These are phyloP conservation scores for Scaptomyza montana DNA, from an alignment of 1,140 invertebrate species.

Conservation along the genomic window DNA sequence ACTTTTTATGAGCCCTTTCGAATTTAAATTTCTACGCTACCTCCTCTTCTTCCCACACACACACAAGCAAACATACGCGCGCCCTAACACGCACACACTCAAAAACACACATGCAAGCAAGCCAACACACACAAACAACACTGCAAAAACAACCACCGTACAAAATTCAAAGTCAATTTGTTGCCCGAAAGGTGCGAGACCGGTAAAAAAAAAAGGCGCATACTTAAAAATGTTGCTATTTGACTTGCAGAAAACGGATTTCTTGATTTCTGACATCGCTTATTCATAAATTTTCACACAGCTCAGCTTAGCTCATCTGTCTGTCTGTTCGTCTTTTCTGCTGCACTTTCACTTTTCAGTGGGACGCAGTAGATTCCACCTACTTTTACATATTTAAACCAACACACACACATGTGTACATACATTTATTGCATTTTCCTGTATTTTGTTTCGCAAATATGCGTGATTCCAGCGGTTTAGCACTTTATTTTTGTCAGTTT, in stretches of 20 bases:
- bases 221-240: conserved; percentile 12
- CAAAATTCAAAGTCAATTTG: conserved; percentile 61
- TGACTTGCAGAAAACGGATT: conserved; percentile 26
- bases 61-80: neutral
- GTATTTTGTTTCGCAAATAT: conserved; percentile 23
- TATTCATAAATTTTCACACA: conserved; percentile 46
- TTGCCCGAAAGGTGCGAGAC: conserved; percentile 42
- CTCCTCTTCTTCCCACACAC: conserved; percentile 3
- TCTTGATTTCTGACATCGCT: conserved; percentile 8
- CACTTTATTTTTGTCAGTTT: conserved; percentile 1
- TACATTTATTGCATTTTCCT: conserved; percentile 61
- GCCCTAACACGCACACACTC: conserved; percentile 8
- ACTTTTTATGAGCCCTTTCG: conserved; percentile 35
- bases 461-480: conserved; percentile 17
- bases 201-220: conserved; percentile 49
- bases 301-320: conserved; percentile 19
- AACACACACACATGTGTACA: conserved; percentile 12
- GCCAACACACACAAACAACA: neutral
- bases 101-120: neutral
- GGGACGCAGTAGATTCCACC: conserved; percentile 69
- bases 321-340: conserved; percentile 20
- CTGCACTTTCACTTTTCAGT: conserved; percentile 81
- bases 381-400: conserved; percentile 20
- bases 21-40: conserved; percentile 27
- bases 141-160: conserved; percentile 67